These are phyloP conservation scores for Thamnophis sirtalis DNA, from an alignment of 2,113 vertebrate species.

Conservation along the genomic window DNA sequence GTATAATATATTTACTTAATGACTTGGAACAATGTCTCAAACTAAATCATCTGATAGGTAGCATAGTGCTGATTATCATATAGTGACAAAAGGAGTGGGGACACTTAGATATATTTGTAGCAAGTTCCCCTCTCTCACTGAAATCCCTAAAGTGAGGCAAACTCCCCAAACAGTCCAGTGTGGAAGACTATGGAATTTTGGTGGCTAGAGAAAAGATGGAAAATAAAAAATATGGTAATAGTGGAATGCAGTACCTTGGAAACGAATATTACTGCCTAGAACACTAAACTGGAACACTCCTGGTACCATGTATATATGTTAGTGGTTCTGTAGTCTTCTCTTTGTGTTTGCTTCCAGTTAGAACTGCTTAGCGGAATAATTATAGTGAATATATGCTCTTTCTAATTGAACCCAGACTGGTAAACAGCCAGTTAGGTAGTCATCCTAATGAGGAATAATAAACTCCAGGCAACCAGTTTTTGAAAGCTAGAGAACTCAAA, in stretches of 20 bases:
- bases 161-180: background rate
- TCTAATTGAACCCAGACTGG: background rate
- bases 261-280: background rate
- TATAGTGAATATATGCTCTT: background rate
- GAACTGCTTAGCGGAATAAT: background rate
- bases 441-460: background rate
- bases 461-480: background rate
- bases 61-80: background rate
- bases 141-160: background rate
- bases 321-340: background rate
- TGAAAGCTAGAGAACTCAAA: background rate
- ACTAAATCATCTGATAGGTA: background rate
- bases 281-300: background rate
- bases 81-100: background rate
- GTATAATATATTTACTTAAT: background rate
- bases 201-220: background rate
- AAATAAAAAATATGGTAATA: background rate
- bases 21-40: background rate
- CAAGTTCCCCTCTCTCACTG: background rate
- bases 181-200: background rate
- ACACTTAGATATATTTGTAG: background rate
- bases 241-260: background rate
- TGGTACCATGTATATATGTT: background rate
- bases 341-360: background rate
- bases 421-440: background rate